Evolutionary conservation across 2,113 vertebrate genomes (phyloP).

Genomic region (Otolemur garnettii): DNA sequence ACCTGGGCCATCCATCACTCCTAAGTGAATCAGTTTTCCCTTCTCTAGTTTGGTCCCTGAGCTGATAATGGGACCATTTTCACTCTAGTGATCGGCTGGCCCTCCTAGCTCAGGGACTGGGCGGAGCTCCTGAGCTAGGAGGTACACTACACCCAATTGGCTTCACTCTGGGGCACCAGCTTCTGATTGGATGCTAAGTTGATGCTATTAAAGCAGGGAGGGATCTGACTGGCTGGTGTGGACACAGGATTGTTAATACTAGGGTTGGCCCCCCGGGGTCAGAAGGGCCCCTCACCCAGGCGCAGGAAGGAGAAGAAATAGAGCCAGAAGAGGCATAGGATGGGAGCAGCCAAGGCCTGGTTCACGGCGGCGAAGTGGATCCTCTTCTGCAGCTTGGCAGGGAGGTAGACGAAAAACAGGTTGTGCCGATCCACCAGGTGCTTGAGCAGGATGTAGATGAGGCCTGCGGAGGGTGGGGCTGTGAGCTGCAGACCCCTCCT

Average conservation of each 20-base stretch:
- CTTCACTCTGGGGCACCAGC: accelerated
- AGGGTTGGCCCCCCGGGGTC: too few relatives aligned
- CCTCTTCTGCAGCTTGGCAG: conserved; percentile 92
- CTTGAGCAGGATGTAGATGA: conserved; percentile 96
- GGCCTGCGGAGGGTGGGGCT: conserved; percentile 86
- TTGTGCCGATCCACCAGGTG: conserved; percentile 97
- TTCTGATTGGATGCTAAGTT: neutral
- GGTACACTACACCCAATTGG: too few relatives aligned
- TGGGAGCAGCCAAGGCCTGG: conserved; percentile 95
- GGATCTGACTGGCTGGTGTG: neutral
- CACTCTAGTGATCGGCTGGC: neutral
- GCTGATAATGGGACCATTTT: too few relatives aligned
- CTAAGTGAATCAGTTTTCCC: neutral
- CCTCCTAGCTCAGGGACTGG: neutral
- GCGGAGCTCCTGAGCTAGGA: too few relatives aligned
- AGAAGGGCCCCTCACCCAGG: conserved; percentile 87
- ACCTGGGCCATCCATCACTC: neutral
- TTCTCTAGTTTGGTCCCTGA: neutral
- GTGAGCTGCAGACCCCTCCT: neutral
- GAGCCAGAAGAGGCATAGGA: conserved; percentile 97
- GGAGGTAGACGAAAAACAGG: conserved; percentile 95
- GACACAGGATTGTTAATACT: accelerated
- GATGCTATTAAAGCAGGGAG: neutral
- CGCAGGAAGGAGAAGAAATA: conserved; percentile 96
- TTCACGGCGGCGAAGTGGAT: conserved; percentile 96